Evolutionary conservation across 2,888 invertebrate genomes (phyloP), one percentile per base, ranked within the genome.

Genomic region (Darwinula stevensoni): DNA sequence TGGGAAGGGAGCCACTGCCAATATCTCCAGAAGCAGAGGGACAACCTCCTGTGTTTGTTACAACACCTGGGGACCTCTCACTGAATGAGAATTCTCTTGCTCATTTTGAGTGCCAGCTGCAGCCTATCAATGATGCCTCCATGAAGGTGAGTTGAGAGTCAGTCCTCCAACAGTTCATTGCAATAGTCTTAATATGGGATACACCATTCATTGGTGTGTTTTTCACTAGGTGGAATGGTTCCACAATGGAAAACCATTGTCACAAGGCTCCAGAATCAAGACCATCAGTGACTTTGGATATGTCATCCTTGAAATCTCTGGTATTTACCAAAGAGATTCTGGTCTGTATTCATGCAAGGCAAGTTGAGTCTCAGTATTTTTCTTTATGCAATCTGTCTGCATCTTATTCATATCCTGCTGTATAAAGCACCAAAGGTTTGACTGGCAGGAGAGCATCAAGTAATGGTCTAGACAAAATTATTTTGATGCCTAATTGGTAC

Each of bases 261-360:
- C 74, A 50, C 72, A 78, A 34, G 80, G 84, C 36, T 80, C 80
- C 4, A 66, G 86, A 47, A 72, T 86, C 40, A 88, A 88, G 53
- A 86, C 88, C 1, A 82, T 86, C 42, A 80, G 84, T 45, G 91
- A 94, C 49, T 91, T 94, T 53, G 91, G 94, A 33, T 88, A 82
- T 49, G 88, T 91, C 4, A 86, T 91, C 42, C 61, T 97, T 38
- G 94, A 94, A 58, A 72, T 94, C 34, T 70, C 76, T 30, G 86
- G 84, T 37, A 78, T 86, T 35, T 82, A 84, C 45, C 75, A 76
- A 50, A 65, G 84, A 34, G 94, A 94, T 50, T 71, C 78, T 27
- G 88, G 86, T 16, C 58, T 82, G 31, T 82, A 82, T 44, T 76
- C 76, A 5, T 82, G 80, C 58, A 80, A 82, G 44, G 48, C 48